phyloP scores from a whole-genome alignment of 2,888 invertebrate genomes.

The Lasioglossum malachurum region DNA sequence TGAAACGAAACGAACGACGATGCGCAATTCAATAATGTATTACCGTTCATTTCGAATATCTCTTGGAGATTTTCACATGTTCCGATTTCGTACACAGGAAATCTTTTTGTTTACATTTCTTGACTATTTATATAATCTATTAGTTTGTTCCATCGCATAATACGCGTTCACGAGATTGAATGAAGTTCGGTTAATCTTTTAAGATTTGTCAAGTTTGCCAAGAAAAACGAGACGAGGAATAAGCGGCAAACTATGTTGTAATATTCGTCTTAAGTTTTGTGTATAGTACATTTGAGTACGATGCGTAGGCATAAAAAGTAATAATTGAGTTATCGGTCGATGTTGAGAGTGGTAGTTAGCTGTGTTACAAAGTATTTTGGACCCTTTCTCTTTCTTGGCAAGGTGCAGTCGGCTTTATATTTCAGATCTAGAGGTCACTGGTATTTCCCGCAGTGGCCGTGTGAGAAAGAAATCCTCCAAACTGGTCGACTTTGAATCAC shows the following conservation, averaged over 20 bases:
- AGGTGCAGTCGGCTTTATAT: conserved; percentile 81
- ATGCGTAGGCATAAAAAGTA: conserved; percentile 29
- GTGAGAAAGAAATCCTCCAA: conserved; percentile 98
- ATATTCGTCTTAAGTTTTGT: conserved; percentile 41
- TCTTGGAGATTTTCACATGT: not conserved
- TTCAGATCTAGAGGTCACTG: conserved; percentile 92
- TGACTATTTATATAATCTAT: not conserved
- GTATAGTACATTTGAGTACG: conserved; percentile 42
- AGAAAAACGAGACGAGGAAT: not conserved
- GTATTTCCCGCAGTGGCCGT: conserved; percentile 94
- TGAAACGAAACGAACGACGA: not conserved
- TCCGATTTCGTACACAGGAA: not conserved
- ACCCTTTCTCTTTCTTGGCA: conserved; percentile 77
- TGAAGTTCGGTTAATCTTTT: not conserved
- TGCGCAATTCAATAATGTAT: not conserved
- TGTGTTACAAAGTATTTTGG: conserved; percentile 73
- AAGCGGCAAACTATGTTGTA: conserved; percentile 34
- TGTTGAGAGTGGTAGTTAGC: conserved; percentile 57
- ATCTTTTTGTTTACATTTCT: not conserved
- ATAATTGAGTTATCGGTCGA: conserved; percentile 26
- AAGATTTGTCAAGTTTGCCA: not conserved
- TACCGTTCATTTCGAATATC: not conserved
- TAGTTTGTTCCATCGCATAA: conserved; percentile 23
- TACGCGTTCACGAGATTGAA: conserved; percentile 53
- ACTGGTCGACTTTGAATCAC: conserved; percentile 96